Evolutionary conservation across 2,113 vertebrate species (phyloP).

Genomic region (Cottus gobio): DNA sequence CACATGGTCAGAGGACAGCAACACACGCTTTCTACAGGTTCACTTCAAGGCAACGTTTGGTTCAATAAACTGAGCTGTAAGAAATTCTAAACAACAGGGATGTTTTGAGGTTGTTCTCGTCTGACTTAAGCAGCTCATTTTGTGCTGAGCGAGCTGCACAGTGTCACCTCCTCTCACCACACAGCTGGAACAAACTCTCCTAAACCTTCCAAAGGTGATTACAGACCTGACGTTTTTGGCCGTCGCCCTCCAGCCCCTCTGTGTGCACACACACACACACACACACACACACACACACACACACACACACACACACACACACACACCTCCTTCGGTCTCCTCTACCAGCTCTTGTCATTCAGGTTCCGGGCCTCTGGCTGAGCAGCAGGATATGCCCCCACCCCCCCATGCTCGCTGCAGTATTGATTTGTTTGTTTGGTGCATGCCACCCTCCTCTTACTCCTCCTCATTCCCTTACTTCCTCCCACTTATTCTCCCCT

Average conservation of each 20-base stretch:
- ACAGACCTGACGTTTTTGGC: conserved; percentile 21
- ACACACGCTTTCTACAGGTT: background rate
- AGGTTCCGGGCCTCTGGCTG: conserved; percentile 41
- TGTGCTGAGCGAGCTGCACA: conserved; percentile 12
- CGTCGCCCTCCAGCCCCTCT: background rate
- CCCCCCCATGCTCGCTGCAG: conserved; percentile 72
- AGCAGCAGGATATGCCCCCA: conserved; percentile 57
- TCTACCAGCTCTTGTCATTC: conserved; percentile 47
- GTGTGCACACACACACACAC: conserved; percentile 5
- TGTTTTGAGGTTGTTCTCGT: background rate
- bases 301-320: conserved; percentile 23
- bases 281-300: conserved; percentile 35
- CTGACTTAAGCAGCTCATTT: background rate
- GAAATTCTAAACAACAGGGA: background rate
- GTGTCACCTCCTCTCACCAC: conserved; percentile 8
- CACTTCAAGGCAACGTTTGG: background rate
- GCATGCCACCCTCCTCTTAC: conserved; percentile 31
- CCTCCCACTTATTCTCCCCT: conserved; percentile 67
- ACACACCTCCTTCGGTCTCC: conserved; percentile 28
- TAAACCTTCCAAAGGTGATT: conserved; percentile 31
- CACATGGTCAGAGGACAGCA: conserved; percentile 8
- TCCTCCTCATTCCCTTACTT: conserved; percentile 38
- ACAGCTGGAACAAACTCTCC: conserved; percentile 30
- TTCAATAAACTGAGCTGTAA: background rate
- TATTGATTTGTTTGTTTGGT: conserved; percentile 83